Base-by-base conservation (phyloP, 2,888 invertebrate genomes). In the Gonocerus acuteangulatus region DNA sequence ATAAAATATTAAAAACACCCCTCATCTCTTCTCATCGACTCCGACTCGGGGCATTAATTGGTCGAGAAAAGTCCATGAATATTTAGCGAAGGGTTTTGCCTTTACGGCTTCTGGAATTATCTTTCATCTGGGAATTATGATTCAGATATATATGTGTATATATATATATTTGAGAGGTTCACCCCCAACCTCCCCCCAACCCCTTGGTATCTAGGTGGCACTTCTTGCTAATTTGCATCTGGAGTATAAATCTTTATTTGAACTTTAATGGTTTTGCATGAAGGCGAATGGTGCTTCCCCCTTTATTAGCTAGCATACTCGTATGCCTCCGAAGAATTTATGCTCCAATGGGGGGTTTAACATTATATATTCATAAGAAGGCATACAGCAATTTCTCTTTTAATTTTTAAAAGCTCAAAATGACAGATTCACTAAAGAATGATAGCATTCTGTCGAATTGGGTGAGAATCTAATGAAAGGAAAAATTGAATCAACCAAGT, bases 101-200 rank as follows among this genome's bases (percentile, higher is more conserved):
- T 39, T 39, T n/a, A 39, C 39, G 13, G n/a, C 39, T n/a, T 39
- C n/a, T 11, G 3, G 39, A 39, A 39, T 39, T 39, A 39, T 39
- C 39, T 39, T 39, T 39, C 39, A 39, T 39, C 39, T 39, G 39
- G 39, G 39, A 39, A 39, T 39, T 39, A 39, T 39, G 39, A 39
- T 9, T 39, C 39, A 39, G 39, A 39, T 4, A 39, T 39, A 39
- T 39, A 39, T 39, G 15, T 39, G n/a, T 39, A 39, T 39, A 39
- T 39, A 39, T 39, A 3, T 39, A 32, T 32, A 11, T 13, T 9
- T 39, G 15, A 13, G 39, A 39, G 39, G 3, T 4, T 3, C n/a
- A 6, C 13, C 15, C 39, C n/a, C 39, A 4, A 4, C 39, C 39
- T 15, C 32, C 11, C 32, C 32, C 32, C 7, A 32, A 6, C 32